Evolutionary conservation across 1,140 invertebrate genomes (phyloP), one percentile per base, ranked within the genome.

Genomic region (Diploscapter pachys): DNA sequence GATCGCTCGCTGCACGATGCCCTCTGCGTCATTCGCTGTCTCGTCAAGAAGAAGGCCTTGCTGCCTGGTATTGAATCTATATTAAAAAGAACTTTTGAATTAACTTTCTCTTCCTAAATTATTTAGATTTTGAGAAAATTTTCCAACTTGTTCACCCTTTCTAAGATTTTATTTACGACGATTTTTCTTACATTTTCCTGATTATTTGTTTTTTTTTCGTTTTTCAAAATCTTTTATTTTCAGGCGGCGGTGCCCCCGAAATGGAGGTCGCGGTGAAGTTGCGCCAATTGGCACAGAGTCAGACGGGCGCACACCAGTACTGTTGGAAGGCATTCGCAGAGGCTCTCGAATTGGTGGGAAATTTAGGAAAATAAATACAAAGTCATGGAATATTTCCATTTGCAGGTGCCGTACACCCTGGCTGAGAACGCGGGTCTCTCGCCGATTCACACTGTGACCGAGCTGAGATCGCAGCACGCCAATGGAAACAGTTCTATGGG

Each of bases 361-460:
- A 70, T 5, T 48, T 63, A 8, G 5, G 6, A 63, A 6, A n/a
- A n/a, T n/a, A n/a, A 63, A 54, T 67, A 6, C n/a, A 66, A 9
- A 31, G 48, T 66, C 63, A 11, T 63, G 62, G 54, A 52, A 55
- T 53, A 11, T 5, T 4, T 4, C 56, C 6, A 6, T 48, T 66
- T 66, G 66, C 6, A 74, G 72, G 63, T 99, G 85, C 97, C 97
- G 3, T 96, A 92, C 67, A 99, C 97, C 3, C 88, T 99, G 69
- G 94, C 97, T n/a, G 97, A 99, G 88, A 99, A 99, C 87, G 96
- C 96, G 50, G 96, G 97, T n/a, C 88, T 99, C 3, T 98, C 96
- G 88, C 92, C 97, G 0, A 98, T 99, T 85, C 87, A 92, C 65
- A 98, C 96, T 0, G 96, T 99, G 1, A 99, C 96, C 0, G 95